Conservation (phyloP, 2,797 vertebrate genomes). For the Crocidura indochinensis region DNA sequence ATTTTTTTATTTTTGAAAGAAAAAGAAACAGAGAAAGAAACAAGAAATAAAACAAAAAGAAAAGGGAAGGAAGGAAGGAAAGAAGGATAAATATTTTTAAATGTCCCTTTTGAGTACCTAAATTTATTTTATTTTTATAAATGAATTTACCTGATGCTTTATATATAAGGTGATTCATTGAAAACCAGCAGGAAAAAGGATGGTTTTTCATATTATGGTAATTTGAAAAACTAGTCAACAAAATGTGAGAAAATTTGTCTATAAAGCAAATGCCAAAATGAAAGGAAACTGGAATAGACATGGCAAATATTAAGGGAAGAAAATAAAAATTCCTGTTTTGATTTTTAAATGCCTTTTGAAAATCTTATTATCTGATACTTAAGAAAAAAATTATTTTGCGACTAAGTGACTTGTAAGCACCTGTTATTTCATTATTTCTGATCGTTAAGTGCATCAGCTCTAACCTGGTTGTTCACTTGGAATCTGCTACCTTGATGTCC, state of each 20-base stretch:
- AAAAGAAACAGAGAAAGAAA: no score
- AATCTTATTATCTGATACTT: neutral
- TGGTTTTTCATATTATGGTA: neutral
- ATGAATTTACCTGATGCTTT: constrained; percentile 23
- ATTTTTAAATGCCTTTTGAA: neutral
- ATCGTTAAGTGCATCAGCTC: constrained; percentile 4
- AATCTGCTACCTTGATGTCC: constrained; percentile 48
- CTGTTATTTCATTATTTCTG: neutral
- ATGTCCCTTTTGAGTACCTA: neutral
- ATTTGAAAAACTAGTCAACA: constrained; percentile 21
- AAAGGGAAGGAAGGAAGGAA: no score
- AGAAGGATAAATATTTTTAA: neutral
- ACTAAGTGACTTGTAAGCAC: neutral
- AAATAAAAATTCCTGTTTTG: neutral
- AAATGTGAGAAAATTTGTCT: neutral
- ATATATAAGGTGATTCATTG: neutral
- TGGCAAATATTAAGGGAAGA: neutral
- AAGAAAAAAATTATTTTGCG: no score
- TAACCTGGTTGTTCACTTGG: constrained; percentile 65
- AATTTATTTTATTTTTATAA: neutral
- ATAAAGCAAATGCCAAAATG: neutral
- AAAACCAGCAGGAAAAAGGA: neutral
- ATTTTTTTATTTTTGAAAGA: no score
- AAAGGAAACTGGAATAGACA: neutral
- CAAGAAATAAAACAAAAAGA: no score